These are phyloP conservation scores for Patella ulyssiponensis DNA, from an alignment of 2,888 invertebrate genomes.

Conservation along the genomic window DNA sequence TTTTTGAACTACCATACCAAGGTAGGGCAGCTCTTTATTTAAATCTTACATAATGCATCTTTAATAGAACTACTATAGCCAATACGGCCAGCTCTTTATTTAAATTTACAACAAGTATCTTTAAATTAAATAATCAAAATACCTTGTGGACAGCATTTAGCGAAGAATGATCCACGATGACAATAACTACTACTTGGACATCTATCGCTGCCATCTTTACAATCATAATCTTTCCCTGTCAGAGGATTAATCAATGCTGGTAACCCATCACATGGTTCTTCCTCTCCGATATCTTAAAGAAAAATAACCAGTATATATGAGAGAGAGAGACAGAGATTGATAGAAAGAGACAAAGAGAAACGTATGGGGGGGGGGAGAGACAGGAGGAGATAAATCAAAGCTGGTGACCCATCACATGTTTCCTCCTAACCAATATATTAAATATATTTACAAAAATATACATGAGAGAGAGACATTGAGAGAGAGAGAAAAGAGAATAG, in stretches of 20 bases:
- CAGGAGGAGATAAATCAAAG: conserved; percentile 76
- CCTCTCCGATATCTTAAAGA: conserved; percentile 75
- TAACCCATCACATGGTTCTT: conserved; percentile 88
- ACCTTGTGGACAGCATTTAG: conserved; percentile 90
- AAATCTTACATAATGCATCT: too few species aligned
- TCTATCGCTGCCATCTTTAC: conserved; percentile 85
- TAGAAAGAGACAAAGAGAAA: neutral
- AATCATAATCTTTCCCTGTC: conserved; percentile 82
- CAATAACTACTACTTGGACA: conserved; percentile 89
- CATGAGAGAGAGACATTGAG: too few species aligned
- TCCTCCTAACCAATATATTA: conserved; percentile 78
- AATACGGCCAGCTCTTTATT: too few species aligned
- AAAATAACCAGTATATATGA: too few species aligned
- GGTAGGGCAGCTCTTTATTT: too few species aligned
- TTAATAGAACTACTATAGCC: too few species aligned
- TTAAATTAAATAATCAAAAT: conserved; percentile 29
- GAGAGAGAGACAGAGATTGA: too few species aligned
- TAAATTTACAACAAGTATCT: too few species aligned
- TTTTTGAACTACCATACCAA: too few species aligned
- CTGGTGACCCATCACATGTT: conserved; percentile 87
- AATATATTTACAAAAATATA: too few species aligned
- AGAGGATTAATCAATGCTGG: conserved; percentile 81
- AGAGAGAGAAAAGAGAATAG: neutral
- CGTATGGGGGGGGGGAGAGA: neutral
- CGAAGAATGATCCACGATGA: conserved; percentile 82